Percentiles rank a stretch among this genome's conserved stretches.
Evolutionary conservation across 2,888 invertebrate species (phyloP).

Genomic region (Eupithecia subfuscata): DNA sequence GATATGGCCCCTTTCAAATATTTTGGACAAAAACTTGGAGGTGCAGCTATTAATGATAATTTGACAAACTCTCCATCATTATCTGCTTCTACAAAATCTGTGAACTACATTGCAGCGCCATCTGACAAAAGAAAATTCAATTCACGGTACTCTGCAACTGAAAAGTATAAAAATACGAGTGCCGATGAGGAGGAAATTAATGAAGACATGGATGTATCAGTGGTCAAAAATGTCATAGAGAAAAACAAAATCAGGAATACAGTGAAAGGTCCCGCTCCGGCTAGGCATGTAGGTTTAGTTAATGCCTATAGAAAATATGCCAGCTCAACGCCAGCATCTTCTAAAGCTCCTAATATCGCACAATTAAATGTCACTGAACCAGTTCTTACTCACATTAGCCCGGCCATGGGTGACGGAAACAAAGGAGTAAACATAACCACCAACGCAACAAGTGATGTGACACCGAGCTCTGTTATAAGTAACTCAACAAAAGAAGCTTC

Average conservation of each 20-base stretch:
- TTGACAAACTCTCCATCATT: constrained; percentile 75
- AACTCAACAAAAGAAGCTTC: constrained; percentile 52
- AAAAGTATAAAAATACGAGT: constrained; percentile 78
- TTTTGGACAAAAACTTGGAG: constrained; percentile 87
- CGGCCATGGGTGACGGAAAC: constrained; percentile 54
- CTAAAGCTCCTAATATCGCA: constrained; percentile 61
- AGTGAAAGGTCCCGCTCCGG: constrained; percentile 80
- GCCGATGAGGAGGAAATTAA: constrained; percentile 83
- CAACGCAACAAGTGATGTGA: constrained; percentile 46
- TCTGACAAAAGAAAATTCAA: constrained; percentile 75
- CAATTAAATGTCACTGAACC: constrained; percentile 69
- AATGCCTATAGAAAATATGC: constrained; percentile 78
- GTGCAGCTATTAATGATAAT: constrained; percentile 71
- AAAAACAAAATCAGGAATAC: constrained; percentile 81
- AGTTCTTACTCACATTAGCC: constrained; percentile 58
- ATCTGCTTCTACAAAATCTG: constrained; percentile 79
- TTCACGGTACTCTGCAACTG: constrained; percentile 77
- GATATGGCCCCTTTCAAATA: constrained; percentile 88
- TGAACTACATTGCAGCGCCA: constrained; percentile 74
- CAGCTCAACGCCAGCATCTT: constrained; percentile 62
- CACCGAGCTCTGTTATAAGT: constrained; percentile 47
- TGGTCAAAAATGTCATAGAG: constrained; percentile 81
- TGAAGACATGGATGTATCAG: constrained; percentile 85
- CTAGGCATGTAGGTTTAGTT: constrained; percentile 74
- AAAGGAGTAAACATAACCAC: constrained; percentile 56